Percentiles rank a stretch among this genome's conserved stretches.
phyloP scores from a whole-genome alignment of 2,888 invertebrate genomes.

The Acleris laterana region DNA sequence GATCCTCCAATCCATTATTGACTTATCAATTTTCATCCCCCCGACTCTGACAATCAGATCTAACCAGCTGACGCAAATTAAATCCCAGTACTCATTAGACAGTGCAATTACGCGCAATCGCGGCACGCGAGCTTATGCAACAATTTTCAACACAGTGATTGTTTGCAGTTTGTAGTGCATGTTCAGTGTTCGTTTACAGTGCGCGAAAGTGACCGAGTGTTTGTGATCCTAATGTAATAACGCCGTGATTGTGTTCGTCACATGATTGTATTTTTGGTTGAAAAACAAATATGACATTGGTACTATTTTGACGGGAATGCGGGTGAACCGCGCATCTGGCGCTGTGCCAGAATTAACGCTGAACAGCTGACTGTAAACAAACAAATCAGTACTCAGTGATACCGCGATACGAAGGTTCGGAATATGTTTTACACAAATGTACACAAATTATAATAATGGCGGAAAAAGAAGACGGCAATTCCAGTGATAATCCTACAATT shows the following conservation, averaged over 20 bases:
- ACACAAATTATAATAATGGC: slow-evolving; percentile 60
- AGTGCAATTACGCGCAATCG: slow-evolving; percentile 68
- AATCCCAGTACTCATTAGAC: slow-evolving; percentile 66
- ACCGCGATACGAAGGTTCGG: slow-evolving; percentile 44
- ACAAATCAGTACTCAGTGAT: slow-evolving; percentile 66
- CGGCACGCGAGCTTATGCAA: slow-evolving; percentile 71
- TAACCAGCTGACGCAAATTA: slow-evolving; percentile 54
- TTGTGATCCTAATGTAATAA: slow-evolving; percentile 40
- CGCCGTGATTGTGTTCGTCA: slow-evolving; percentile 38
- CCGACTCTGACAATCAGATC: slow-evolving; percentile 28
- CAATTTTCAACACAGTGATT: slow-evolving; percentile 62
- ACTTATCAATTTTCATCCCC: slow-evolving; percentile 38
- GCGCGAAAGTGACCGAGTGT: slow-evolving; percentile 60
- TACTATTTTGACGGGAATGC: slow-evolving; percentile 76
- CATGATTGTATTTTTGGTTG: slow-evolving; percentile 57
- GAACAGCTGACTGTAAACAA: slow-evolving; percentile 83
- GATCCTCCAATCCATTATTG: slow-evolving; percentile 44
- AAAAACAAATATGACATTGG: slow-evolving; percentile 83
- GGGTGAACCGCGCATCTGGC: slow-evolving; percentile 71
- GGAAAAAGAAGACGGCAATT: slow-evolving; percentile 64
- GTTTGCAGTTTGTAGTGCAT: slow-evolving; percentile 57
- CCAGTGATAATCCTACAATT: slow-evolving; percentile 77
- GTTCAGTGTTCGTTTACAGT: slow-evolving; percentile 70
- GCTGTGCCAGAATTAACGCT: slow-evolving; percentile 62
- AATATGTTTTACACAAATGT: slow-evolving; percentile 41